phyloP scores from a whole-genome alignment of 1,140 invertebrate genomes.

The Drosophila suzukii region DNA sequence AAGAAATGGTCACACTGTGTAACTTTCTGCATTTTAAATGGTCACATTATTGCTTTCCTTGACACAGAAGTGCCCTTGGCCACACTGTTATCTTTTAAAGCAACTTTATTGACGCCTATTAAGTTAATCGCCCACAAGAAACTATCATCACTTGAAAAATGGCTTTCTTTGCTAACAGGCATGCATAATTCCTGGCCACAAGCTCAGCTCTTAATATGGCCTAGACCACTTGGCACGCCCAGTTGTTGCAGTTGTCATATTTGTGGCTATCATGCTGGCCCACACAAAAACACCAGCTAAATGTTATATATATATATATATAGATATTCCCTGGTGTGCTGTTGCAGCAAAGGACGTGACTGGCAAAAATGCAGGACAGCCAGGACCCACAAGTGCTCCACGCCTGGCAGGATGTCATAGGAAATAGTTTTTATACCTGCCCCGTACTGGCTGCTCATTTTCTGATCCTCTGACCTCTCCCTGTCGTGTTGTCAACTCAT shows the following conservation, averaged over 20 bases:
- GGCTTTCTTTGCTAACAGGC: constrained; percentile 12
- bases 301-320: constrained; percentile 11
- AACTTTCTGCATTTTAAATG: not conserved
- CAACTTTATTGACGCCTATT: constrained; percentile 38
- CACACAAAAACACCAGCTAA: constrained; percentile 29
- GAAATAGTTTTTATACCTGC: constrained; percentile 74
- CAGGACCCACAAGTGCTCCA: constrained; percentile 21
- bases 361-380: constrained; percentile 54
- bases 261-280: constrained; percentile 63
- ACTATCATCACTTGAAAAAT: constrained; percentile 10
- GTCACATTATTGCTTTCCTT: not conserved
- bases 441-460: constrained; percentile 56
- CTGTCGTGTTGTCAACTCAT: constrained; percentile 73
- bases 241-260: constrained; percentile 64
- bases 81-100: not conserved
- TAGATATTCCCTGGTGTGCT: constrained; percentile 15
- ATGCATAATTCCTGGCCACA: constrained; percentile 50
- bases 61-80: not conserved
- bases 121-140: constrained; percentile 19
- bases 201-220: constrained; percentile 58
- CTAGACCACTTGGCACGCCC: constrained; percentile 63
- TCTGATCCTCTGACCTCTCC: constrained; percentile 45
- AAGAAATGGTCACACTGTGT: too few relatives aligned
- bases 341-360: constrained; percentile 58
- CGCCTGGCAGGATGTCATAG: constrained; percentile 62